Percentiles rank a stretch among this genome's conserved stretches.
These are phyloP conservation scores for Astropecten irregularis DNA, from an alignment of 53 echinoderm and acorn worm species.

Conservation along the genomic window DNA sequence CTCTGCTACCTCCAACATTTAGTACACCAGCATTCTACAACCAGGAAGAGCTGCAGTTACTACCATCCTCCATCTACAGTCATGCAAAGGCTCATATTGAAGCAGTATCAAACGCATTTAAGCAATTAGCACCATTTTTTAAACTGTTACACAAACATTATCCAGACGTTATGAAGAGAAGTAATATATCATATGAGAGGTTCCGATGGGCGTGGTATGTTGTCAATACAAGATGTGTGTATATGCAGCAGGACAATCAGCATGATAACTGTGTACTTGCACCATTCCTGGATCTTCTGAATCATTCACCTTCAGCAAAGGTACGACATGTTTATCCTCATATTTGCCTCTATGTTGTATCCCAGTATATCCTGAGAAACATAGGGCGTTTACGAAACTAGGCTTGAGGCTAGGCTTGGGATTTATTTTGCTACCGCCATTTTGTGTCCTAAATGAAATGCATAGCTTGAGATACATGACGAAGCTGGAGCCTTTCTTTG, in stretches of 20 bases:
- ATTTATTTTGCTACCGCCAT: too few species aligned
- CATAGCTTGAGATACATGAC: too few species aligned
- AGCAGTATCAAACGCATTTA: slow-evolving; percentile 49
- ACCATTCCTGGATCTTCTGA: slow-evolving; percentile 87
- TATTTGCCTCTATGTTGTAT: not conserved
- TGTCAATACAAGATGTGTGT: slow-evolving; percentile 86
- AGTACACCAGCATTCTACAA: slow-evolving; percentile 78
- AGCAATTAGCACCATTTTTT: slow-evolving; percentile 55
- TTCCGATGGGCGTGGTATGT: slow-evolving; percentile 95
- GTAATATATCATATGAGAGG: slow-evolving; percentile 44
- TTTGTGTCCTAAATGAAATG: too few species aligned
- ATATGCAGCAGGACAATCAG: slow-evolving; percentile 46
- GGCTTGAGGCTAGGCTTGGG: too few species aligned
- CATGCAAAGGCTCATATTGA: slow-evolving; percentile 42
- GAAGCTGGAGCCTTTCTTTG: too few species aligned
- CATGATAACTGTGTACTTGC: slow-evolving; percentile 72
- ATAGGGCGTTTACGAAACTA: too few species aligned
- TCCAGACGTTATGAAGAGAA: slow-evolving; percentile 8
- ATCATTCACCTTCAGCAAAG: slow-evolving; percentile 81
- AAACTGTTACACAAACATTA: slow-evolving; percentile 22
- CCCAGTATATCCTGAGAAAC: not conserved
- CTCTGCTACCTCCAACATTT: slow-evolving; percentile 66
- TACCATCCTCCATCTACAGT: slow-evolving; percentile 36
- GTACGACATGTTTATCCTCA: slow-evolving; percentile 46
- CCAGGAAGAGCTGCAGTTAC: slow-evolving; percentile 29